Base-by-base conservation (phyloP, 2,113 vertebrate species). In the Bubo scandiacus region DNA sequence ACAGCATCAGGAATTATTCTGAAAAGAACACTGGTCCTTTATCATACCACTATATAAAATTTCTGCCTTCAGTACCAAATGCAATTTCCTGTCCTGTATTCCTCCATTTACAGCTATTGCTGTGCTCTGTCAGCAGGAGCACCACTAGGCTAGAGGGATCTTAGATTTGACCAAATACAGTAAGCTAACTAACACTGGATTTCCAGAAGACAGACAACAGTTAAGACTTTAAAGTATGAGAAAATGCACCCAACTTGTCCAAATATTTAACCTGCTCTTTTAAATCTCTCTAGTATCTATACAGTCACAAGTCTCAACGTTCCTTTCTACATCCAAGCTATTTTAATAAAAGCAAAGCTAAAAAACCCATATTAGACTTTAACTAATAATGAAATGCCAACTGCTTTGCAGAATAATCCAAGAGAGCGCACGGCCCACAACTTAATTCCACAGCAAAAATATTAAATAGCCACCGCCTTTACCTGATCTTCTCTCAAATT, bases 281-380 rank as follows among this genome's bases (percentile, higher is more conserved):
- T 10, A 21, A 93, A 14, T 21, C 47, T 72, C 79, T 79, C 16
- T 14, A 55, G 38, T 12, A 8, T 32, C 47, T 67, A 38, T 23
- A 62, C 8, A 6, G 26, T 43, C 0, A 0, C 9, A 6, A 85
- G 11, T 17, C 19, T 91, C 40, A 27, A 67, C 7, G 47, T 57
- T 59, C 40, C 34, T 34, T 71, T 72, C 58, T 29, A 68, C 2
- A 87, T 71, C 42, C 15, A 78, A 74, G 40, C 1, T 15, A 78
- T 43, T 91, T 77, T 57, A 91, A 57, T 27, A 75, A 85, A 95
- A 81, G 8, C n/a, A 71, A 91, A 79, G 32, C 38, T 81, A 71
- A 70, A 88, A 29, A 8, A 12, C 4, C 4, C 42, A 36, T 15
- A 61, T 43, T 43, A 84, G 57, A 58, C 25, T 75, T 61, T 7